These are phyloP conservation scores for Apantesis nais DNA, from an alignment of 2,888 invertebrate genomes.

Conservation along the genomic window DNA sequence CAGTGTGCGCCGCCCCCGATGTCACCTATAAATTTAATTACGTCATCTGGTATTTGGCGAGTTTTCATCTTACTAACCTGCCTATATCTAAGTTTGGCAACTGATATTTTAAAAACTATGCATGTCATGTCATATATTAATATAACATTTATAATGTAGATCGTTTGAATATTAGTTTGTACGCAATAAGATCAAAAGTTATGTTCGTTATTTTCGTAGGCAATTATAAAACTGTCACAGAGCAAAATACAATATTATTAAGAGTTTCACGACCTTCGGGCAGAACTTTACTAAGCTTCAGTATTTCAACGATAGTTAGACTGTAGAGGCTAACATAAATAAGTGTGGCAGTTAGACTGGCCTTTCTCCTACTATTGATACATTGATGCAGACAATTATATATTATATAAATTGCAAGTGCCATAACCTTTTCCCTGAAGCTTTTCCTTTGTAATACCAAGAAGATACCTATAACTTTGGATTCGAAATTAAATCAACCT, in stretches of 20 bases:
- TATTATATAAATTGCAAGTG: no score
- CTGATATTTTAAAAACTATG: not conserved
- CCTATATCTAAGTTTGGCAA: constrained; percentile 16
- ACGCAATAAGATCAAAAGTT: no score
- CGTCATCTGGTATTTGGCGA: constrained; percentile 21
- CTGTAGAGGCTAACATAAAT: no score
- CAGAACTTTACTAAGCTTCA: no score
- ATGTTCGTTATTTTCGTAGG: not conserved
- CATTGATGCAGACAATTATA: no score
- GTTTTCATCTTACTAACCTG: constrained; percentile 31
- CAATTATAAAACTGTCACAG: not conserved
- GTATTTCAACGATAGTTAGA: no score
- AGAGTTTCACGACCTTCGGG: not conserved
- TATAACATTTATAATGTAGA: no score
- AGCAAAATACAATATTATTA: not conserved
- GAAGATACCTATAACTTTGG: constrained; percentile 5
- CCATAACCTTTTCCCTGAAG: not conserved
- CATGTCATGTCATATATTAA: not conserved
- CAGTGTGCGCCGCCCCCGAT: constrained; percentile 15
- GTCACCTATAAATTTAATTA: constrained; percentile 37
- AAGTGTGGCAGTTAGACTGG: no score
- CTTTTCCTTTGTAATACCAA: not conserved
- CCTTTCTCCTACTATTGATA: not conserved
- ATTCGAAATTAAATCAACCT: constrained; percentile 29
- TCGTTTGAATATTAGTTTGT: no score